Percentiles rank a stretch among this genome's conserved stretches.
These are phyloP conservation scores for Ochotona curzoniae DNA, from an alignment of 2,113 vertebrate genomes.

Conservation along the genomic window DNA sequence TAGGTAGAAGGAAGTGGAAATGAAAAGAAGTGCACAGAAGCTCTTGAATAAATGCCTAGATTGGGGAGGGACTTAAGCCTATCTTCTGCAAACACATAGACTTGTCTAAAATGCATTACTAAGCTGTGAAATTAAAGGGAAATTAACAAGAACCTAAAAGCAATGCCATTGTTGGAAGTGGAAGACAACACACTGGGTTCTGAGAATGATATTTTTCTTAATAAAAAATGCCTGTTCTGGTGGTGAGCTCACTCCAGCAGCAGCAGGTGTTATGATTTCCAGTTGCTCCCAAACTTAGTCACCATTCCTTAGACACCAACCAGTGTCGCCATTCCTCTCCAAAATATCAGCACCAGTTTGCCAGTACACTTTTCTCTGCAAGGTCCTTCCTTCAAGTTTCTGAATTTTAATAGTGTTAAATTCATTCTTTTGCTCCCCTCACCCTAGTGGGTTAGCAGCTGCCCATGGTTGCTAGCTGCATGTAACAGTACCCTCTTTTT, in stretches of 20 bases:
- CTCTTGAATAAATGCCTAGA: not conserved
- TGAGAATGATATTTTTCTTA: not conserved
- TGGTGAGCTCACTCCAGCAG: not conserved
- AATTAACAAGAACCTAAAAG: not conserved
- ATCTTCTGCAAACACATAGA: not conserved
- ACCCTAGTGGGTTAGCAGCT: not conserved
- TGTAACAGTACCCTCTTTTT: not conserved
- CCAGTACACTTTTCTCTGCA: not conserved
- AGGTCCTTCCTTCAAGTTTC: not conserved
- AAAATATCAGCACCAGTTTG: not conserved
- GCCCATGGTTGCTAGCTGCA: not conserved
- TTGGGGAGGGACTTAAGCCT: not conserved
- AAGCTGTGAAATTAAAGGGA: not conserved
- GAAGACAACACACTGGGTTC: not conserved
- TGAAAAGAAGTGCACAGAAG: not conserved
- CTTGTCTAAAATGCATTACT: not conserved
- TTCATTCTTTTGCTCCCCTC: not conserved
- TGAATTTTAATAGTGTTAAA: not conserved
- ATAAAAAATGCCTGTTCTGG: not conserved
- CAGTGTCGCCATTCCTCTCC: not conserved
- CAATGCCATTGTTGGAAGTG: not conserved
- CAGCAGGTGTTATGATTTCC: not conserved
- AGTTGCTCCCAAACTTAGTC: not conserved
- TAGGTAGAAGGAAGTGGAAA: not conserved
- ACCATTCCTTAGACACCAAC: not conserved